These are phyloP conservation scores for Botia almorhae DNA, from an alignment of 2,797 vertebrate species.

Conservation along the genomic window DNA sequence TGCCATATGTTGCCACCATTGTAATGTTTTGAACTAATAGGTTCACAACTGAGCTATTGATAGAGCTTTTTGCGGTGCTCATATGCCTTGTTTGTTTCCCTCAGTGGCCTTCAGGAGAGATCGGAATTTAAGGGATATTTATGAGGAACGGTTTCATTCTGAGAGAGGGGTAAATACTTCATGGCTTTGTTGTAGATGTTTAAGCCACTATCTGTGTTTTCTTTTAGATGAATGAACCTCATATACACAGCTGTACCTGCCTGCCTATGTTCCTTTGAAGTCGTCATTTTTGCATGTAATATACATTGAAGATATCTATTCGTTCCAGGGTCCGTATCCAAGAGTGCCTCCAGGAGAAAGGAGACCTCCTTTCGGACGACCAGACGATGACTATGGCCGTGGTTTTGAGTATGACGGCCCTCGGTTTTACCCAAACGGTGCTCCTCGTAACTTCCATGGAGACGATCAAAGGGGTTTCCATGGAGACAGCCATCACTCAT, in stretches of 20 bases:
- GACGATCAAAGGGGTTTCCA: conserved; percentile 78
- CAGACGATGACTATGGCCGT: conserved; percentile 76
- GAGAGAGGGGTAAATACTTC: conserved; percentile 71
- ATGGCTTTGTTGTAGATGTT: conserved; percentile 20
- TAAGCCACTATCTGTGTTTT: not conserved
- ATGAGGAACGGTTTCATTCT: conserved; percentile 75
- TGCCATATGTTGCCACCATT: too few relatives aligned
- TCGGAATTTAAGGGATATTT: conserved; percentile 73
- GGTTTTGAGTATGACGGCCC: conserved; percentile 76
- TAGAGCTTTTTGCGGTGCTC: not conserved
- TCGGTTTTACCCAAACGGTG: conserved; percentile 79
- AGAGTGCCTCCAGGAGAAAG: conserved; percentile 68
- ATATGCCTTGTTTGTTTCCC: conserved; percentile 41
- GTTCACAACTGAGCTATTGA: too few relatives aligned
- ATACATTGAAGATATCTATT: not conserved
- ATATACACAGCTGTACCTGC: too few relatives aligned
- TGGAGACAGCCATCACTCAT: conserved; percentile 68
- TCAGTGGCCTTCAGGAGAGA: conserved; percentile 82
- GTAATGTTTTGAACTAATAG: too few relatives aligned
- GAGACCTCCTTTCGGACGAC: conserved; percentile 73
- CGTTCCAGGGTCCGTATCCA: conserved; percentile 69
- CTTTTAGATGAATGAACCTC: not conserved
- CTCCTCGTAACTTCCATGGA: conserved; percentile 75
- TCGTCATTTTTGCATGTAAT: not conserved
- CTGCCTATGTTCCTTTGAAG: not conserved